Conservation (phyloP, 2,797 vertebrate species). For the Pogonophryne albipinna region DNA sequence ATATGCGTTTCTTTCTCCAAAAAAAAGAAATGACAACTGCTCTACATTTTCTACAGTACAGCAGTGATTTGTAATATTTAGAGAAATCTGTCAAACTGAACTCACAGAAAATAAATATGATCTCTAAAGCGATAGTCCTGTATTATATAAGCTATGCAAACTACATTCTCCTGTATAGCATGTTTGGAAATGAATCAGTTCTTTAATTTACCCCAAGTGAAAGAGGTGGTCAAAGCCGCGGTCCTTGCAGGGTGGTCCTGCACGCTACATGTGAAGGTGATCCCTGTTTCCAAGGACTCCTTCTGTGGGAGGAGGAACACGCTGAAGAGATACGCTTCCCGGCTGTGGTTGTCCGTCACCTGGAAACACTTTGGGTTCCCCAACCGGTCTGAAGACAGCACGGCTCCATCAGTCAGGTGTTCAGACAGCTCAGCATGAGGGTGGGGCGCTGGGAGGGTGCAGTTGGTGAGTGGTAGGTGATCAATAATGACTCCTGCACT, state of each 20-base stretch:
- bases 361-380: conserved; percentile 54
- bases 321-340: conserved; percentile 57
- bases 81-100: conserved; percentile 19
- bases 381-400: conserved; percentile 54
- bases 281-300: conserved; percentile 37
- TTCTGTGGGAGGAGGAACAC: conserved; percentile 56
- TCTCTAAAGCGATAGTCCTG: conserved; percentile 1
- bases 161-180: background rate
- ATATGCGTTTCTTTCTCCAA: background rate
- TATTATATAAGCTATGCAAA: background rate
- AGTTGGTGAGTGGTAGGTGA: conserved; percentile 58
- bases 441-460: conserved; percentile 50
- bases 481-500: conserved; percentile 38
- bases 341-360: conserved; percentile 50
- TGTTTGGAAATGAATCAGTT: background rate
- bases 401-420: conserved; percentile 16
- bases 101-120: background rate
- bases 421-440: conserved; percentile 29
- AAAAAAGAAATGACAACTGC: conserved; percentile 11
- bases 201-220: conserved; percentile 63
- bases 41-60: conserved; percentile 29
- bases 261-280: conserved; percentile 65
- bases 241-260: conserved; percentile 65
- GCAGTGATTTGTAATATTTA: conserved; percentile 45
- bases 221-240: conserved; percentile 51